Percentiles rank a stretch among this genome's conserved stretches.
Conservation (phyloP, 2,888 invertebrate species). For the Conomelus anceps region DNA sequence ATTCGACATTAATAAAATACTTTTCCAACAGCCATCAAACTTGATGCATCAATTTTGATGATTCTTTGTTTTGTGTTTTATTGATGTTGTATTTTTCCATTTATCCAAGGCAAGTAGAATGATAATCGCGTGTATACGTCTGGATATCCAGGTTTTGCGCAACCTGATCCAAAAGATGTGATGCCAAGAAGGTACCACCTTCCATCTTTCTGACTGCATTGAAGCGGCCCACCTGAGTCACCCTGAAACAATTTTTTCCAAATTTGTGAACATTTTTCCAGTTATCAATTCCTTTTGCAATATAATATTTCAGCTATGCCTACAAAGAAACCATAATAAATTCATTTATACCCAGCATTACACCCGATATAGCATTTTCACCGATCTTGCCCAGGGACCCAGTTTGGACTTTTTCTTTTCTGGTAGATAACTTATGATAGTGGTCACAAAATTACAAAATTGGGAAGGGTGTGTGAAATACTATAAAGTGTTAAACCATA, state of each 20-base stretch:
- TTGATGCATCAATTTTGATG: not conserved
- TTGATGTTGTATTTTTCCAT: slow-evolving; percentile 16
- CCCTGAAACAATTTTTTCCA: slow-evolving; percentile 52
- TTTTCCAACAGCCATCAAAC: not conserved
- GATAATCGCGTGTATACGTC: slow-evolving; percentile 82
- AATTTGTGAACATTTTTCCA: not conserved
- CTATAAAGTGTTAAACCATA: too few species aligned
- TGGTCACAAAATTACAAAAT: too few species aligned
- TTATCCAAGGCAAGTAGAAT: slow-evolving; percentile 79
- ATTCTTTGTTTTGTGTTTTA: slow-evolving; percentile 17
- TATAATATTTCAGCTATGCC: too few species aligned
- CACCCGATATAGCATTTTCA: too few species aligned
- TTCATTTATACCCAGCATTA: too few species aligned
- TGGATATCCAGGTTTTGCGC: slow-evolving; percentile 79
- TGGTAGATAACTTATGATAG: too few species aligned
- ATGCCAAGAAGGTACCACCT: slow-evolving; percentile 84
- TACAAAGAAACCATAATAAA: too few species aligned
- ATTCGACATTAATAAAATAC: too few species aligned
- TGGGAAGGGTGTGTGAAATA: too few species aligned
- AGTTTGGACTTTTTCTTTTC: too few species aligned
- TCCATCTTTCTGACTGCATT: slow-evolving; percentile 70
- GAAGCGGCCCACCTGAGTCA: slow-evolving; percentile 84
- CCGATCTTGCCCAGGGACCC: too few species aligned
- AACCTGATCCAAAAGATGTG: slow-evolving; percentile 88
- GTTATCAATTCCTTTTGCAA: too few species aligned